Percentiles rank a stretch among this genome's conserved stretches.
Conservation (phyloP, 2,888 invertebrate species). For the Rugalucina vietnamica region DNA sequence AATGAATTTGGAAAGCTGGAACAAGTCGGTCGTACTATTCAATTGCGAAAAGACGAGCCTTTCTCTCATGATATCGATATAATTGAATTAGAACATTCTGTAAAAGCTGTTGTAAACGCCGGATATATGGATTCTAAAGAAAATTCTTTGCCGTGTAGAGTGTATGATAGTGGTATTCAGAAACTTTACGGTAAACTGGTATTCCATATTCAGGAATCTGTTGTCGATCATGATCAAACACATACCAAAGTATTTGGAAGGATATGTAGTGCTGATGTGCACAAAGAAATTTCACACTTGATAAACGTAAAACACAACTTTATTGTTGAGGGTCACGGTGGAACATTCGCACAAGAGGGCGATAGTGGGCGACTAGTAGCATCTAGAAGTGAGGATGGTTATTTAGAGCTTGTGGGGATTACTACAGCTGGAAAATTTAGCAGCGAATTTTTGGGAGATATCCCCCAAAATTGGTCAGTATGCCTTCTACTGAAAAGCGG, state of each 20-base stretch:
- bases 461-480: no score
- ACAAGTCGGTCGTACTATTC: neutral
- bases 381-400: neutral
- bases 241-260: neutral
- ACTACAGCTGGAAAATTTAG: no score
- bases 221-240: neutral
- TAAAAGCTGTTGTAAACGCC: neutral
- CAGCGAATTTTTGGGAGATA: no score
- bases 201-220: neutral
- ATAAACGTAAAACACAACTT: neutral
- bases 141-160: neutral
- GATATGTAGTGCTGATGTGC: neutral
- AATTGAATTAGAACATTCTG: neutral
- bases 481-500: no score
- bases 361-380: neutral
- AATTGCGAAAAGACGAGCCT: neutral
- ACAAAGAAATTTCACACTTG: neutral
- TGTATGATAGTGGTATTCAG: neutral
- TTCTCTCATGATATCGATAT: neutral
- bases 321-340: neutral
- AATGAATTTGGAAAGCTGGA: neutral
- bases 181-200: neutral
- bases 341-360: neutral
- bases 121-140: neutral
- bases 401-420: neutral